Base-by-base conservation (phyloP, 2,888 invertebrate genomes). In the Plebejus melissa region DNA sequence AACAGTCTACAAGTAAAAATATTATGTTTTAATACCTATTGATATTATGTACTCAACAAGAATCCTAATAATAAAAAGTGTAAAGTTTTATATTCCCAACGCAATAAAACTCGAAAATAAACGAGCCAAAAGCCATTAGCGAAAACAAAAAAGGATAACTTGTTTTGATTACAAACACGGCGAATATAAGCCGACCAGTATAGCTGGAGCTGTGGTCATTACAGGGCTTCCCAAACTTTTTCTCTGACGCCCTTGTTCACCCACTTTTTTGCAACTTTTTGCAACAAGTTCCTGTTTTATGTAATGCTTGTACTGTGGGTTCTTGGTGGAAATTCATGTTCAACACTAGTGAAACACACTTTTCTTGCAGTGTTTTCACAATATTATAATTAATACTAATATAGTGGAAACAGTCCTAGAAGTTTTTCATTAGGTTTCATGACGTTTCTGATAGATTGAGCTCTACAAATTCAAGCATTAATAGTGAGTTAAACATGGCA, bases 71-170 rank as follows among this genome's bases (percentile, higher is more conserved):
- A 22, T 22, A 22, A 22, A 36, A 65, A 36, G 32, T 36, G 65
- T 65, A 16, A 36, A 32, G 70, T 41, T 70, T 70, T 70, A 70
- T 70, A 7, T 41, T n/a, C 41, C 41, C 22, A 70, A 70, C 41
- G 41, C 38, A 70, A 41, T 70, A 70, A 70, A 70, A 38, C 41
- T 65, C 13, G 28, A 65, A 65, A 65, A 65, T 65, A 65, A 65
- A 65, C 65, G 32, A 65, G 65, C 65, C 65, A n/a, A 41, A 70
- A 70, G 70, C 70, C 70, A 41, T 70, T 70, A 70, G 70, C 70
- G 41, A 70, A 70, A 70, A 41, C 38, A 70, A 38, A 70, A 70
- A 70, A 41, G 41, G 70, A 70, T 38, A 70, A 70, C 70, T 70
- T 70, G 70, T 70, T 70, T 70, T 70, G 70, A 70, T 70, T 70